Base-by-base conservation (phyloP, 2,888 invertebrate species). In the Nomada flava region DNA sequence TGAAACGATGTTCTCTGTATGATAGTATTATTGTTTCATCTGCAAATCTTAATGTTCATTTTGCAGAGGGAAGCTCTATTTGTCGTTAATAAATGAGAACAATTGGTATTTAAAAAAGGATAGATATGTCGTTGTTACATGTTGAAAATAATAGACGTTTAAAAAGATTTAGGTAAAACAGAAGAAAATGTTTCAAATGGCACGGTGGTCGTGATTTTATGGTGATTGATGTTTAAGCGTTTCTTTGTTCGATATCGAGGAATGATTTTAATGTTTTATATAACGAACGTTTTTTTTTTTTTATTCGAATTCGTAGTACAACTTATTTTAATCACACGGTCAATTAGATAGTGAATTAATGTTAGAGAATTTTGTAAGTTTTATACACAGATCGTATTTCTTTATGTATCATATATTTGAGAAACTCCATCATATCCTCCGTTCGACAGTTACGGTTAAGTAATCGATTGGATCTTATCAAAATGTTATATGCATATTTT, bases 141-240 rank as follows among this genome's bases (percentile, higher is more conserved):
- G 18, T 36, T 62, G 9, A 29, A 26, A 52, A 18, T 26, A 36
- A 1, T 44, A 47, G 2, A 23, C 10, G 55, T 63, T 64, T 71
- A 71, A 44, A 26, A 47, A 15, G 13, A 23, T 62, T 59, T 50
- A 73, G 44, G 44, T 1, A 10, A 18, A 57, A 7, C 36, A 36
- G 36, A 36, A 15, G 20, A 47, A 47, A 13, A 3, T 53, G 42
- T 42, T 53, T 44, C 50, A 60, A 36, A 44, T 26, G 29, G 18
- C n/a, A 47, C 10, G 18, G 50, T 20, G 62, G 63, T 72, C 47
- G 23, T 18, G 23, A n/a, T 76, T 64, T 76, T 52, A 59, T n/a
- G 59, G 44, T 20, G 20, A 57, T 72, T 50, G 36, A 47, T 44
- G 20, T 36, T 59, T n/a, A 36, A 50, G 47, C 42, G n/a, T 50